phyloP scores from a whole-genome alignment of 2,113 vertebrate species.

The Bubo bubo region DNA sequence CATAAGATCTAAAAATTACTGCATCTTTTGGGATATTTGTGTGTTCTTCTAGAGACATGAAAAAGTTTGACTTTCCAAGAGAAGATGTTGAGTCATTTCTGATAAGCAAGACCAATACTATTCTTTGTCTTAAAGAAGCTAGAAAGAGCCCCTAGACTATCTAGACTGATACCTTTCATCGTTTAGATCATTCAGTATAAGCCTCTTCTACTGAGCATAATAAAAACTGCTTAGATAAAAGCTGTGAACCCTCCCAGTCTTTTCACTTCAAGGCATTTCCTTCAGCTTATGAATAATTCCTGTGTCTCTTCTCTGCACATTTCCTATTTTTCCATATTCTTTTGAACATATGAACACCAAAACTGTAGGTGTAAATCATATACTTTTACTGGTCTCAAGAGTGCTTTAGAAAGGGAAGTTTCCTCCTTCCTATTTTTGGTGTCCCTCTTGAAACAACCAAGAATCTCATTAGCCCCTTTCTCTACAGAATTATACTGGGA shows the following conservation, averaged over 20 bases:
- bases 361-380: background rate
- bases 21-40: background rate
- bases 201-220: background rate
- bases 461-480: background rate
- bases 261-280: slow-evolving; percentile 10
- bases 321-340: background rate
- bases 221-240: background rate
- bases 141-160: background rate
- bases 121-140: background rate
- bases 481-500: background rate
- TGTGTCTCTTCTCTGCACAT: background rate
- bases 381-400: background rate
- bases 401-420: background rate
- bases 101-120: background rate
- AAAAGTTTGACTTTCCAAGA: background rate
- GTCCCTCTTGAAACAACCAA: background rate
- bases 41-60: background rate
- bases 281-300: background rate
- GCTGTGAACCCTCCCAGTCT: background rate
- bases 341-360: background rate
- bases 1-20: background rate
- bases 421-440: background rate
- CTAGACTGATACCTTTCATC: background rate
- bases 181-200: background rate
- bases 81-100: background rate